phyloP scores from a whole-genome alignment of 2,888 invertebrate genomes.

The Nudaria mundana region DNA sequence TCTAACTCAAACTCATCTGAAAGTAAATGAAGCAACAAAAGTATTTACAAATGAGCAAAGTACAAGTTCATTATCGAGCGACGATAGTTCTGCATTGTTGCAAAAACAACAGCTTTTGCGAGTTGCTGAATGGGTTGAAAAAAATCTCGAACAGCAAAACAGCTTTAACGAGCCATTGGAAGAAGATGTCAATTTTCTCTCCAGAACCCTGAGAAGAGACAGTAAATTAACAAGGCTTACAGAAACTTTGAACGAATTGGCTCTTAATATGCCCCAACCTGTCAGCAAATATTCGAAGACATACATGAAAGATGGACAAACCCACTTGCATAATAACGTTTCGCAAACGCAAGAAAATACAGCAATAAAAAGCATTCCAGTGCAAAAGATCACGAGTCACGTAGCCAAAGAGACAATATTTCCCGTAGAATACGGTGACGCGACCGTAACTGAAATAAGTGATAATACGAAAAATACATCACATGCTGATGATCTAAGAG shows the following conservation, averaged over 20 bases:
- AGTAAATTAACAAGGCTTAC: conserved; percentile 64
- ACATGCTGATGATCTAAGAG: conserved; percentile 44
- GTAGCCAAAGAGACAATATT: conserved; percentile 69
- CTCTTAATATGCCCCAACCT: conserved; percentile 73
- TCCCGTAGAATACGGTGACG: conserved; percentile 66
- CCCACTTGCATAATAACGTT: conserved; percentile 51
- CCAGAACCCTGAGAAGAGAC: conserved; percentile 53
- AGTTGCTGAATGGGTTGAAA: conserved; percentile 90
- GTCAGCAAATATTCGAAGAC: conserved; percentile 71
- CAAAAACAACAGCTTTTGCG: conserved; percentile 84
- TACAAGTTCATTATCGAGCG: conserved; percentile 75
- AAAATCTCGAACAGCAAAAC: conserved; percentile 79
- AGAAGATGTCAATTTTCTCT: conserved; percentile 62
- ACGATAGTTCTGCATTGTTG: conserved; percentile 77
- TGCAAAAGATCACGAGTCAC: conserved; percentile 49
- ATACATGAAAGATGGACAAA: conserved; percentile 51
- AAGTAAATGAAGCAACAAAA: conserved; percentile 70
- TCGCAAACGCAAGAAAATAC: conserved; percentile 43
- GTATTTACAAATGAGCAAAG: conserved; percentile 75
- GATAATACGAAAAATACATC: conserved; percentile 52
- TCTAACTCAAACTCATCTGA: conserved; percentile 72
- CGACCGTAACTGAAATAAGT: conserved; percentile 60
- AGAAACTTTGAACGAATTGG: conserved; percentile 69
- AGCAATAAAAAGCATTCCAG: conserved; percentile 28
- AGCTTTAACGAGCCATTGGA: conserved; percentile 69